Evolutionary conservation across 1,140 invertebrate genomes (phyloP).

Genomic region (Neuroterus valhalla): DNA sequence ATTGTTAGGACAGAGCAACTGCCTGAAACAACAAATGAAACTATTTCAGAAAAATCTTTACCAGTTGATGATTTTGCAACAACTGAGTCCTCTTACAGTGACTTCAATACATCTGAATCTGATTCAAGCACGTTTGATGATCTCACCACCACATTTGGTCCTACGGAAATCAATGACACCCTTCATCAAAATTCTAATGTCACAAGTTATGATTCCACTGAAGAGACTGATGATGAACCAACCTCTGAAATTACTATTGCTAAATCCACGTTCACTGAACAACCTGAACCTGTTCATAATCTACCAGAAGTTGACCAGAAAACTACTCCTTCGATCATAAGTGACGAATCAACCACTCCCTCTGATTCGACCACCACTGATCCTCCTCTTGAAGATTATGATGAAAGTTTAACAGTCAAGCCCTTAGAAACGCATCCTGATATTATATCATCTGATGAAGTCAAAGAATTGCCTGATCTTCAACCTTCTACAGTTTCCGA

Average conservation of each 20-base stretch:
- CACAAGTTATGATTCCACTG: not conserved
- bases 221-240: not conserved
- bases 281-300: not conserved
- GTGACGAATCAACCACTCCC: not conserved
- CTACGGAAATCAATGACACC: not conserved
- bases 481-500: not conserved
- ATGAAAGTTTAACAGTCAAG: constrained; percentile 43
- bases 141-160: not conserved
- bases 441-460: not conserved
- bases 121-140: constrained; percentile 8
- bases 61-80: constrained; percentile 26
- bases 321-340: not conserved
- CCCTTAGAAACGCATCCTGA: constrained; percentile 34
- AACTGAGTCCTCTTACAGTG: too few species aligned
- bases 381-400: not conserved
- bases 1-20: constrained; percentile 20
- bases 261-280: not conserved
- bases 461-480: constrained; percentile 15
- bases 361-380: not conserved
- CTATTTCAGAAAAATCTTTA: constrained; percentile 37
- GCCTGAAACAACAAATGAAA: constrained; percentile 22
- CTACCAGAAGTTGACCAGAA: not conserved
- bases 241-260: not conserved
- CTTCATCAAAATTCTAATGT: not conserved
- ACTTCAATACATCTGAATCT: too few species aligned